A percentile compares a stretch with the other conserved stretches of the same genome.
Conservation (phyloP, 2,888 invertebrate genomes). For the Charanyca ferruginea region DNA sequence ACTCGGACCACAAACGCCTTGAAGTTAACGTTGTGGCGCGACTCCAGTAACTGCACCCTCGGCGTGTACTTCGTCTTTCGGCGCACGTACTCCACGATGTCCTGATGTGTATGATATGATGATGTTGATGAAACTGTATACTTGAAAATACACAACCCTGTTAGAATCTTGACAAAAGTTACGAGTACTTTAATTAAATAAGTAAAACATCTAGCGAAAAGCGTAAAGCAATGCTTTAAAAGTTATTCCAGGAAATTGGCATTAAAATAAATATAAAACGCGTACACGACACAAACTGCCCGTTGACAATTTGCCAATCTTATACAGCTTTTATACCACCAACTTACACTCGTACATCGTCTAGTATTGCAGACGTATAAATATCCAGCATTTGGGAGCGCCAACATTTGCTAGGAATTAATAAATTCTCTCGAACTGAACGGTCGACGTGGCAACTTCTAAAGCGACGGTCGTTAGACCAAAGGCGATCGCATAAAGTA, state of each 20-base stretch:
- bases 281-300: slow-evolving; percentile 26
- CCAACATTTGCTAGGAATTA: slow-evolving; percentile 52
- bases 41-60: too few species aligned
- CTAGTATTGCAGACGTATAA: slow-evolving; percentile 55
- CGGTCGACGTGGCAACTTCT: slow-evolving; percentile 34
- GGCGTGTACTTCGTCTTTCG: too few species aligned
- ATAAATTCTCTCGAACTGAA: slow-evolving; percentile 55
- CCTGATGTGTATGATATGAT: too few species aligned
- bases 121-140: too few species aligned
- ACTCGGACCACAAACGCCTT: too few species aligned
- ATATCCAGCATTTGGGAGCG: slow-evolving; percentile 35
- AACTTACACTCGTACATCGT: slow-evolving; percentile 16
- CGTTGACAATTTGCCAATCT: slow-evolving; percentile 57
- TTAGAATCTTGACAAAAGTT: neutral
- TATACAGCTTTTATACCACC: slow-evolving; percentile 39
- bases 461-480: slow-evolving; percentile 50
- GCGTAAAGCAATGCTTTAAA: slow-evolving; percentile 23
- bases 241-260: slow-evolving; percentile 26
- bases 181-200: neutral
- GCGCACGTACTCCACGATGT: too few species aligned
- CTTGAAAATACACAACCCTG: neutral
- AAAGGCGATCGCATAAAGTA: slow-evolving; percentile 42
- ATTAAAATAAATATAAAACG: slow-evolving; percentile 43
- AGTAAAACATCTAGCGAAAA: neutral
- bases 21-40: too few species aligned